Base-by-base conservation (phyloP, 2,113 vertebrate genomes). In the Eonycteris spelaea region DNA sequence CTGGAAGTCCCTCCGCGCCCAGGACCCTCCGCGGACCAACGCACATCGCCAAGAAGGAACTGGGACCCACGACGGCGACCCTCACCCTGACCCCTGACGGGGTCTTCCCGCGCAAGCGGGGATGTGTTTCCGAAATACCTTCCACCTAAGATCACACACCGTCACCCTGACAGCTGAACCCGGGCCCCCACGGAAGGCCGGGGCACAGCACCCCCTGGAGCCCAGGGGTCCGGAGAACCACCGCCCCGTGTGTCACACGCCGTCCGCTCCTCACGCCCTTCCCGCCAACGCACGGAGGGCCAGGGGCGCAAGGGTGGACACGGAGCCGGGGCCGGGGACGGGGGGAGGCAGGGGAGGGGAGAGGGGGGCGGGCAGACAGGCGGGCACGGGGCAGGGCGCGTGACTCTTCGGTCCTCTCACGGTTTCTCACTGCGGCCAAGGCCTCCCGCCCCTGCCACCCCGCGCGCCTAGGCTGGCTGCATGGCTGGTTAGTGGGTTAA, bases 381-480 rank as follows among this genome's bases (percentile, higher is more conserved):
- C 45, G 11, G 12, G 45, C 2, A 48, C 45, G 45, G 45, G 45
- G 12, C 45, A 3, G 45, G 45, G 45, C 2, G 45, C 11, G 45
- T 48, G 45, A 48, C 45, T 2, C 45, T 48, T 14, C 45, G 45
- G 45, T 45, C 45, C 45, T 3, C 38, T 18, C 1, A 28, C 1
- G 8, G 8, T 28, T 11, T 48, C 53, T 5, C 6, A 4, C n/a
- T 22, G 40, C 0, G 18, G 30, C 35, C 35, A 12, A 33, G 43
- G 43, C 26, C 24, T 1, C n/a, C 16, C 13, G 4, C 0, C 48
- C 77, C 22, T 15, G 2, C 45, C 15, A 0, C 38, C 68, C 12
- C 5, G 1, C 6, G 68, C 5, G 28, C 96, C 86, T 10, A 19
- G 78, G 96, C 94, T 91, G 96, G 86, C 91, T 74, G 94, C 19